A percentile compares a stretch with the other conserved stretches of the same genome.
phyloP scores from a whole-genome alignment of 2,888 invertebrate species.

The Chrysodeixis includens region DNA sequence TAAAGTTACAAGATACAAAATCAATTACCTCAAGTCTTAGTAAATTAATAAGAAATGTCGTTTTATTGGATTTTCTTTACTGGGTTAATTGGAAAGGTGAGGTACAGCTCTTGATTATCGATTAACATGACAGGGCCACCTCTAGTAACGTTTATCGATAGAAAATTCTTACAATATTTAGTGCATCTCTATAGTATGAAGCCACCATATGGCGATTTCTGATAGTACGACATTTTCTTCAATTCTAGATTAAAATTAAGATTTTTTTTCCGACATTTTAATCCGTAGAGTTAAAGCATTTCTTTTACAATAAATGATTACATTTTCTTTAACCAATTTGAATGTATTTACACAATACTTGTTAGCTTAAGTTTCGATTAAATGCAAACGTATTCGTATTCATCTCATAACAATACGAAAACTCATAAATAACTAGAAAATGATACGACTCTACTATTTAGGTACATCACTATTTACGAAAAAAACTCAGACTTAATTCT shows the following conservation, averaged over 20 bases:
- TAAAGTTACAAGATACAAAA: slow-evolving; percentile 46
- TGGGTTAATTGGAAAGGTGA: background rate
- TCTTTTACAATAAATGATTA: background rate
- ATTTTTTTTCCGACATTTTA: background rate
- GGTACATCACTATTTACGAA: background rate
- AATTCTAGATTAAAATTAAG: background rate
- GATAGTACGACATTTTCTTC: background rate
- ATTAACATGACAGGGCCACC: background rate
- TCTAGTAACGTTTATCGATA: background rate
- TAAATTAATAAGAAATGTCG: slow-evolving; percentile 9
- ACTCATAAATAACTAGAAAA: background rate
- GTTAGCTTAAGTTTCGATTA: slow-evolving; percentile 1
- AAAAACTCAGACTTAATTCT: background rate
- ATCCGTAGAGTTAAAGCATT: background rate
- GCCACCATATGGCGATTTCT: background rate
- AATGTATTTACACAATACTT: slow-evolving; percentile 2
- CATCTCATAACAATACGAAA: background rate
- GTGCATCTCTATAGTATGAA: background rate
- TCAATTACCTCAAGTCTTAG: slow-evolving; percentile 19
- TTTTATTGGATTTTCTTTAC: background rate
- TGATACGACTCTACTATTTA: background rate
- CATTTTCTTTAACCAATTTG: background rate
- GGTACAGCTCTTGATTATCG: background rate
- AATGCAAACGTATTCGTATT: background rate
- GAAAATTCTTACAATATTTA: background rate